These are phyloP conservation scores for Tyria jacobaeae DNA, from an alignment of 2,888 invertebrate genomes.

Conservation along the genomic window DNA sequence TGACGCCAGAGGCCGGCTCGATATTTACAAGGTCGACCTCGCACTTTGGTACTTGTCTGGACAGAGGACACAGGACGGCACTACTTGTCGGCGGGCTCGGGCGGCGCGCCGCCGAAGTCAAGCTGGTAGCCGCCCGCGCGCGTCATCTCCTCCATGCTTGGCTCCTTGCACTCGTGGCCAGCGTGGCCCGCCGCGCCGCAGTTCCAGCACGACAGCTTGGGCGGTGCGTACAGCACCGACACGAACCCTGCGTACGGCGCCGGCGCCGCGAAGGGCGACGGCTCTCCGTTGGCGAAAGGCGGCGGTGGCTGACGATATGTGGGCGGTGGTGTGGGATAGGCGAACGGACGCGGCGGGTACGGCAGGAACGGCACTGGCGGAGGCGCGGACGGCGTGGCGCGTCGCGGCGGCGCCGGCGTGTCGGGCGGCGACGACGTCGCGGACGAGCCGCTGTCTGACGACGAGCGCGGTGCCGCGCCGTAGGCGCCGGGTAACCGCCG, in stretches of 20 bases:
- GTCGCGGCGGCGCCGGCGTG: constrained; percentile 70
- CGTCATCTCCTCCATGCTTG: constrained; percentile 97
- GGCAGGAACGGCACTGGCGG: constrained; percentile 69
- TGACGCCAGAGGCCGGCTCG: constrained; percentile 47
- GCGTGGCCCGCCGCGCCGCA: constrained; percentile 95
- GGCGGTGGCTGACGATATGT: constrained; percentile 77
- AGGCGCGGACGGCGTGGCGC: constrained; percentile 63
- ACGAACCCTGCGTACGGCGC: constrained; percentile 79
- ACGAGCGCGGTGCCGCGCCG: constrained; percentile 64
- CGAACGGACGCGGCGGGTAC: constrained; percentile 75
- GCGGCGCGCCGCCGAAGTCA: constrained; percentile 87
- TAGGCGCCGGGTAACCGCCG: constrained; percentile 78
- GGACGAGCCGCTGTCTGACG: constrained; percentile 80
- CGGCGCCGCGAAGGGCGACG: constrained; percentile 77
- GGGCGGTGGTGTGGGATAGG: constrained; percentile 77
- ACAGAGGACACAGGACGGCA: constrained; percentile 34
- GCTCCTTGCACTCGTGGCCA: constrained; percentile 95
- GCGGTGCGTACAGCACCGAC: constrained; percentile 86
- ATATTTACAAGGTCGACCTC: constrained; percentile 56
- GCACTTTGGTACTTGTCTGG: constrained; percentile 64
- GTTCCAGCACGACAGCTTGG: constrained; percentile 94
- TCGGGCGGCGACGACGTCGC: constrained; percentile 78
- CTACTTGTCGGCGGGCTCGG: constrained; percentile 78
- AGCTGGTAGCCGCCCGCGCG: constrained; percentile 90
- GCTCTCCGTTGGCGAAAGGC: constrained; percentile 81